Conservation (phyloP, 2,113 vertebrate genomes). For the Lophura nycthemera region DNA sequence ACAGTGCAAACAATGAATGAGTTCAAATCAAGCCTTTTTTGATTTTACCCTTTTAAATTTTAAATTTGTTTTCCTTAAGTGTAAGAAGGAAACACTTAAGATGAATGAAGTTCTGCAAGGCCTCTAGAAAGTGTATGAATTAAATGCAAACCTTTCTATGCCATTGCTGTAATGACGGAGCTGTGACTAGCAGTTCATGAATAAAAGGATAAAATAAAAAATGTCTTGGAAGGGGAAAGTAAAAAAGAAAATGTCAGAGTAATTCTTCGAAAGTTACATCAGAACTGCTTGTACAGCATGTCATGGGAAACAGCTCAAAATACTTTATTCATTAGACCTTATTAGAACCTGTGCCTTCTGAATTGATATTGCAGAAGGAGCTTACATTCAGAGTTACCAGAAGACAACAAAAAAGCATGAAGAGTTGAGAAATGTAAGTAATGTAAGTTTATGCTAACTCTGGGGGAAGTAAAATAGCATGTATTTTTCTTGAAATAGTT, state of each 20-base stretch:
- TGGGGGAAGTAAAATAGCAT: background rate
- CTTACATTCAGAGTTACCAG: background rate
- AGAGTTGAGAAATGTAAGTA: slow-evolving; percentile 12
- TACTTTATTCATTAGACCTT: slow-evolving; percentile 40
- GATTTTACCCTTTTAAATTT: background rate
- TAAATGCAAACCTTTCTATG: background rate
- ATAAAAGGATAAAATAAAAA: too few species aligned
- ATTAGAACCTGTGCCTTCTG: slow-evolving; percentile 19
- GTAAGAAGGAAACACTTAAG: background rate
- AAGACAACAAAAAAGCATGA: slow-evolving; percentile 25
- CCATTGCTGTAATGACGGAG: too few species aligned
- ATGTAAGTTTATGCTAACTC: background rate
- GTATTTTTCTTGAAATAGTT: background rate
- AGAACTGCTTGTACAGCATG: background rate
- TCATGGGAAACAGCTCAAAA: slow-evolving; percentile 26
- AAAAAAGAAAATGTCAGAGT: background rate
- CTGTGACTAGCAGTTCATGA: too few species aligned
- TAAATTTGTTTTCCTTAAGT: background rate
- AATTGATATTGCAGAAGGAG: slow-evolving; percentile 13
- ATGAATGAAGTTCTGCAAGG: background rate
- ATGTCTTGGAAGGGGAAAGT: background rate
- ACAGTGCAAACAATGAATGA: background rate
- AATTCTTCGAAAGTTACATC: background rate
- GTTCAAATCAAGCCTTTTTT: background rate
- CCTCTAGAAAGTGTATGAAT: background rate